These are phyloP conservation scores for Cathartes aura DNA, from an alignment of 2,113 vertebrate genomes.

Conservation along the genomic window DNA sequence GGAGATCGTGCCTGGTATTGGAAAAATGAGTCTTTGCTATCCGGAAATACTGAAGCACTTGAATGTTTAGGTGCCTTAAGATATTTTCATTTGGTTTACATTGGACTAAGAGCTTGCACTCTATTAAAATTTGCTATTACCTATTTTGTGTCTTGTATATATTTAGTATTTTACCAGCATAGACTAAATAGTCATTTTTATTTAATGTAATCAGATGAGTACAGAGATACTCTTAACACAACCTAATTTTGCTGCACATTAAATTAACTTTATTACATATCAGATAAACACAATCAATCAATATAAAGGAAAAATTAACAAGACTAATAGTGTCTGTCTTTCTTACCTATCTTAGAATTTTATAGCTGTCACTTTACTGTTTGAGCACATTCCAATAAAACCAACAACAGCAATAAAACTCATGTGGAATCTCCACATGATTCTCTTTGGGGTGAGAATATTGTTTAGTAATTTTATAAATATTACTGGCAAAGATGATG, in stretches of 20 bases:
- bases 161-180: background rate
- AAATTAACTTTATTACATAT: background rate
- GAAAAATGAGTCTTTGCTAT: background rate
- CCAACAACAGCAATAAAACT: background rate
- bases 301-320: background rate
- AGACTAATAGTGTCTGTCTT: background rate
- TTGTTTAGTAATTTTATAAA: background rate
- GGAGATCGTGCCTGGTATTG: background rate
- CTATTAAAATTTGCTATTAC: background rate
- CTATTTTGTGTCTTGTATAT: background rate
- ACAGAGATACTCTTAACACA: background rate
- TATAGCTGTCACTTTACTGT: background rate
- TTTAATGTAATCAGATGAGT: background rate
- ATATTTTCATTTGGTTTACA: background rate
- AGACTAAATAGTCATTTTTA: background rate
- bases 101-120: background rate
- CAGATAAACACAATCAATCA: background rate
- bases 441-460: background rate
- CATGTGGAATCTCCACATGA: background rate
- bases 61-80: background rate
- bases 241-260: background rate
- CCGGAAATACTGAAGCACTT: background rate
- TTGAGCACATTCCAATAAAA: background rate
- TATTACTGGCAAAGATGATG: rapidly evolving
- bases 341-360: background rate